phyloP scores from a whole-genome alignment of 2,113 vertebrate genomes.

The Triplophysa dalaica region DNA sequence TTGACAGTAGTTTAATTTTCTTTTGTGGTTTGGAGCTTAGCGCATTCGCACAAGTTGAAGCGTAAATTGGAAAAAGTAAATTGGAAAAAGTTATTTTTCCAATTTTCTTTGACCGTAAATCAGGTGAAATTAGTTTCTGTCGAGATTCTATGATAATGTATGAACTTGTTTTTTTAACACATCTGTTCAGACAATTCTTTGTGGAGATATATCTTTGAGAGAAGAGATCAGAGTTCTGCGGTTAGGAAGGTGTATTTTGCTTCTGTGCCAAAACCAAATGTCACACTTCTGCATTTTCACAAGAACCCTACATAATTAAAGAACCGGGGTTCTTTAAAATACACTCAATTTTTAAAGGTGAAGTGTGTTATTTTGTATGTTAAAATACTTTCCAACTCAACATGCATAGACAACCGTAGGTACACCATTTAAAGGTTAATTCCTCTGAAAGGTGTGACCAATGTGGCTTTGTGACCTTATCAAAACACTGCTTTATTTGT shows the following conservation, averaged over 20 bases:
- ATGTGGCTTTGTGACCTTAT: too few relatives aligned
- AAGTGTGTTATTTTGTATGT: too few relatives aligned
- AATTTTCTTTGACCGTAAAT: slow-evolving; percentile 70
- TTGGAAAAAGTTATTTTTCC: slow-evolving; percentile 67
- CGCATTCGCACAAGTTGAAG: slow-evolving; percentile 58
- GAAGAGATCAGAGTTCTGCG: slow-evolving; percentile 32
- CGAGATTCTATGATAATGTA: slow-evolving; percentile 55
- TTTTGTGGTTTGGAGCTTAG: slow-evolving; percentile 65
- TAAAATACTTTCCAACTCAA: too few relatives aligned
- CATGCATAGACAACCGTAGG: too few relatives aligned
- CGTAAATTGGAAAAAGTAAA: slow-evolving; percentile 61
- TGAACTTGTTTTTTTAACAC: slow-evolving; percentile 53
- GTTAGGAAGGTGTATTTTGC: slow-evolving; percentile 55
- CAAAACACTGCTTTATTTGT: too few relatives aligned
- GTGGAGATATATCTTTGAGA: slow-evolving; percentile 24
- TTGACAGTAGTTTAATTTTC: slow-evolving; percentile 74
- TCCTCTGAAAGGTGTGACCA: too few relatives aligned
- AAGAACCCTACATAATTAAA: not conserved
- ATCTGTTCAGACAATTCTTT: slow-evolving; percentile 53
- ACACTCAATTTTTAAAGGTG: too few relatives aligned
- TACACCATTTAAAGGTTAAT: too few relatives aligned
- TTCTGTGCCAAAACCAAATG: slow-evolving; percentile 35
- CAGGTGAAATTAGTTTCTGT: slow-evolving; percentile 65
- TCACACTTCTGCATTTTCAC: slow-evolving; percentile 48
- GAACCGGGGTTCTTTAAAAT: too few relatives aligned